Percentiles rank a stretch among this genome's conserved stretches.
Evolutionary conservation across 1,140 invertebrate species (phyloP).

Genomic region (Liolophura sinensis): DNA sequence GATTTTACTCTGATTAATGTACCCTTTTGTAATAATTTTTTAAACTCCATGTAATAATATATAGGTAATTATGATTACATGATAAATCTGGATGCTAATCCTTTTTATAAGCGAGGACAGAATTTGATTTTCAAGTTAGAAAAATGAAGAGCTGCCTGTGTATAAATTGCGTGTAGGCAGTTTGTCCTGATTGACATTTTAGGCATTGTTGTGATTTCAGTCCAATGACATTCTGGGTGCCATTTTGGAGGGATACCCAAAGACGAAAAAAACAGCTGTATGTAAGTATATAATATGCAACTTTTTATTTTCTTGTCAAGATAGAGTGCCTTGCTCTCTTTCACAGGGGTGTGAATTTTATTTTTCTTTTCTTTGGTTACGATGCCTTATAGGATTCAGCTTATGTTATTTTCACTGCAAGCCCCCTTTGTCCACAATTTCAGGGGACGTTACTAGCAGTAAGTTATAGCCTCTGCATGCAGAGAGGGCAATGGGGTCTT

Average conservation of each 20-base stretch:
- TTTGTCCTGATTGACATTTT: too few relatives aligned
- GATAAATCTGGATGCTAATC: too few relatives aligned
- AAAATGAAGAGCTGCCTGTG: background rate
- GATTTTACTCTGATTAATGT: too few relatives aligned
- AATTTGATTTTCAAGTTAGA: background rate
- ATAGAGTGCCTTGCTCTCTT: background rate
- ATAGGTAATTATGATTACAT: too few relatives aligned
- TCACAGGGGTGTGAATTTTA: background rate
- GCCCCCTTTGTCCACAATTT: too few relatives aligned
- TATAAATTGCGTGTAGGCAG: background rate
- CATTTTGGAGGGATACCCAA: slow-evolving; percentile 83
- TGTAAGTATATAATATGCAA: slow-evolving; percentile 29
- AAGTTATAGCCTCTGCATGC: too few relatives aligned
- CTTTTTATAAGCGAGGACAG: too few relatives aligned
- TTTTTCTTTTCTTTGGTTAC: background rate
- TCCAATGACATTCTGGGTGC: slow-evolving; percentile 76
- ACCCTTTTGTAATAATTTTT: too few relatives aligned
- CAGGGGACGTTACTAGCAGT: too few relatives aligned
- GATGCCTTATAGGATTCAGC: background rate
- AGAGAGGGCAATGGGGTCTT: too few relatives aligned
- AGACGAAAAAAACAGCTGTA: slow-evolving; percentile 75
- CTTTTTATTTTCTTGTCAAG: background rate
- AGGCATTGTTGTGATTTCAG: slow-evolving; percentile 23
- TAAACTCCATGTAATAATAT: too few relatives aligned
- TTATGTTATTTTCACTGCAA: too few relatives aligned